Conservation (phyloP, 2,113 vertebrate genomes). For the Sisor rabdophorus region DNA sequence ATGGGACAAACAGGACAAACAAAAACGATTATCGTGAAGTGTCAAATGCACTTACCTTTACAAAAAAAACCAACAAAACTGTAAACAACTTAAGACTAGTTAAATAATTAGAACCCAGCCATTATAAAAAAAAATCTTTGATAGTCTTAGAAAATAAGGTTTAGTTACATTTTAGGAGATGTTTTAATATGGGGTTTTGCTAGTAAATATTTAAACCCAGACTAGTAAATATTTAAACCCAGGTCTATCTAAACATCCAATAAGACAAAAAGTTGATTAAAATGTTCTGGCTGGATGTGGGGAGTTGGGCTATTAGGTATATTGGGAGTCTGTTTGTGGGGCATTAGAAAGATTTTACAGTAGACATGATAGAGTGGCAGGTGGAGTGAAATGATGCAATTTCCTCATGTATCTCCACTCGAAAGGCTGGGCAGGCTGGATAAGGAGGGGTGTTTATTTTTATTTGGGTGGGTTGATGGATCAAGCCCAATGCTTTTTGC, state of each 20-base stretch:
- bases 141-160: neutral
- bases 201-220: neutral
- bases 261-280: neutral
- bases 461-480: slow-evolving; percentile 18
- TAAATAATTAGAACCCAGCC: slow-evolving; percentile 8
- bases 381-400: slow-evolving; percentile 21
- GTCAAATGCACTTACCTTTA: slow-evolving; percentile 8
- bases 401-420: slow-evolving; percentile 35
- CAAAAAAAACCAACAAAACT: neutral
- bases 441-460: slow-evolving; percentile 9
- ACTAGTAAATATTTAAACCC: neutral
- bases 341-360: neutral
- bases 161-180: neutral
- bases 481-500: slow-evolving; percentile 46
- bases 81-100: neutral
- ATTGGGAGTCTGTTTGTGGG: neutral
- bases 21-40: neutral
- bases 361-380: slow-evolving; percentile 22
- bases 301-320: neutral
- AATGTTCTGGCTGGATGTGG: neutral
- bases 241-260: neutral
- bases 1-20: neutral
- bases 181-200: neutral
- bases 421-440: slow-evolving; percentile 32
- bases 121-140: neutral